Base-by-base conservation (phyloP, 2,888 invertebrate genomes). In the Aporophyla lueneburgensis region DNA sequence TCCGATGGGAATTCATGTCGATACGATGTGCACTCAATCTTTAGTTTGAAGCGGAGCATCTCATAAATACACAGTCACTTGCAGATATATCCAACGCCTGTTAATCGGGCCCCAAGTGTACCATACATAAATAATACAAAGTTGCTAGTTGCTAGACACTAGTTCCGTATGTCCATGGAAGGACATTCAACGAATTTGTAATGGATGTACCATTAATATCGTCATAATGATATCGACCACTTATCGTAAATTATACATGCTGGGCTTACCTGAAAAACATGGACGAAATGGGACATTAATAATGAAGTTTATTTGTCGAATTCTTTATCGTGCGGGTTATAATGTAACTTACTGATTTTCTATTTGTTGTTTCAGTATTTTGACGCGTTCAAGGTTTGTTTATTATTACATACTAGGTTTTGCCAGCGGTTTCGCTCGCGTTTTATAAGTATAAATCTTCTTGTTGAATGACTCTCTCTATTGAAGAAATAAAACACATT, bases 241-340 rank as follows among this genome's bases (percentile, higher is more conserved):
- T 85, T 85, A 84, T 72, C 86, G 72, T 80, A 86, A 85, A 85
- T 86, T 76, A 84, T 84, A 62, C 71, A 68, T 68, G 71, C 43
- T 73, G 62, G 46, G 62, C 53, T 71, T 74, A 73, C 75, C 65
- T 68, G 80, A 66, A 56, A 61, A 70, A 74, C 65, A 54, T 70
- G 9, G 33, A 61, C 61, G 33, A 62, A 69, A 43, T 53, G 62
- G 33, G 69, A 62, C 51, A 83, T 83, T 70, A 56, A 33, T 76
- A 69, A 66, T 73, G 56, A 83, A 61, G 73, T 83, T 73, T 74
- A 49, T 74, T 72, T 74, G 53, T 74, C 53, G 7, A 83, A 54
- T 63, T 65, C 9, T 82, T 56, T 63, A 40, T 56, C 6, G 43
- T 51, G 27, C 6, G n/a, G 49, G 21, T 67, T 49, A 61, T 19